A percentile compares a stretch with the other conserved stretches of the same genome.
These are phyloP conservation scores for Champsocephalus esox DNA, from an alignment of 2,797 vertebrate genomes.

Conservation along the genomic window DNA sequence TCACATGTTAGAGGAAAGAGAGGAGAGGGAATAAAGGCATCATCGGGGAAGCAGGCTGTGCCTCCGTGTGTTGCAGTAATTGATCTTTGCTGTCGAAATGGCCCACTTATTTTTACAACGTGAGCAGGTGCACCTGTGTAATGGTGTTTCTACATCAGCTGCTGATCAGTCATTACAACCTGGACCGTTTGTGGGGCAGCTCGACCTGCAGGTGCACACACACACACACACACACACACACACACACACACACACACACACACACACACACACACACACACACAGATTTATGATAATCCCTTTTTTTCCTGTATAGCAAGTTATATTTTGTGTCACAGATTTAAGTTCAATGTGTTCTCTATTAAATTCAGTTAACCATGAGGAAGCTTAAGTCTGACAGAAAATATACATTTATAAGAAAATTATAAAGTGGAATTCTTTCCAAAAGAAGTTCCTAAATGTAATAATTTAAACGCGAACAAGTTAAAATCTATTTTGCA, in stretches of 20 bases:
- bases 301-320: neutral
- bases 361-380: neutral
- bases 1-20: neutral
- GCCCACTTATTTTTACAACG: conserved; percentile 80
- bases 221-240: neutral
- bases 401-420: neutral
- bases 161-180: conserved; percentile 77
- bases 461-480: neutral
- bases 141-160: conserved; percentile 65
- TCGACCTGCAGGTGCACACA: conserved; percentile 48
- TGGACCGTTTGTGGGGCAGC: conserved; percentile 76
- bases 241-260: neutral
- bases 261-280: no score
- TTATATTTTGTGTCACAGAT: neutral
- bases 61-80: conserved; percentile 58
- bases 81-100: conserved; percentile 79
- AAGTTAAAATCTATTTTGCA: neutral
- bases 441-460: neutral
- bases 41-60: conserved; percentile 31
- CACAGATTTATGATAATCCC: neutral
- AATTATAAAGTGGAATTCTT: neutral
- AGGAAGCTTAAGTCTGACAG: neutral
- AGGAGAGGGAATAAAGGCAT: conserved; percentile 8
- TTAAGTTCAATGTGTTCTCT: neutral
- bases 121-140: conserved; percentile 74